These are phyloP conservation scores for Macaria notata DNA, from an alignment of 2,888 invertebrate species.

Conservation along the genomic window DNA sequence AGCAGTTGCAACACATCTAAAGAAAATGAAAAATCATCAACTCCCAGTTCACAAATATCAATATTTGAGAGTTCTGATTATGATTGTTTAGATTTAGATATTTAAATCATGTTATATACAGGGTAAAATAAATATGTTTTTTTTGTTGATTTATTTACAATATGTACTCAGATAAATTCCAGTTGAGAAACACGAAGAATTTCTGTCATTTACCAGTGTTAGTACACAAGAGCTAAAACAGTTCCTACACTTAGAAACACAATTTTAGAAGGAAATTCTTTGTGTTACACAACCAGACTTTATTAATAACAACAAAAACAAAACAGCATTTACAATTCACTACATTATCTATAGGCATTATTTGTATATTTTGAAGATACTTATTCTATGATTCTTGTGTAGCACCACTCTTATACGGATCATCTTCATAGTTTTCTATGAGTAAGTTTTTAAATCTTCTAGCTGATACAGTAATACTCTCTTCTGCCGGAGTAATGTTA, in stretches of 20 bases:
- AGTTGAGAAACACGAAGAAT: too few relatives aligned
- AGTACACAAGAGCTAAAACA: too few relatives aligned
- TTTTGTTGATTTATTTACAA: conserved; percentile 7
- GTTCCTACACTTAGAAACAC: too few relatives aligned
- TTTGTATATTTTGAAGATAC: too few relatives aligned
- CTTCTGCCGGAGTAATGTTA: conserved; percentile 75
- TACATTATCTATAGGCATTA: too few relatives aligned
- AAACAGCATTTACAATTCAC: too few relatives aligned
- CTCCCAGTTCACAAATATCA: conserved; percentile 65
- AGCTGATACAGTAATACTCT: conserved; percentile 82
- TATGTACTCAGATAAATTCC: background rate
- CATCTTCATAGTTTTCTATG: conserved; percentile 87
- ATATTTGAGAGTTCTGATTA: conserved; percentile 78
- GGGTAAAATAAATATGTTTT: background rate
- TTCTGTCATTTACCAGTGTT: too few relatives aligned
- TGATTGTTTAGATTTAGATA: conserved; percentile 74
- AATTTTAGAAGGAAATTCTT: too few relatives aligned
- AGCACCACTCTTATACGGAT: conserved; percentile 65
- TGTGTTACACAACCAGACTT: too few relatives aligned
- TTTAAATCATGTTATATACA: conserved; percentile 49
- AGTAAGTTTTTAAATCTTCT: conserved; percentile 86
- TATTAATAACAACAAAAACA: too few relatives aligned
- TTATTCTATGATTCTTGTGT: conserved; percentile 9
- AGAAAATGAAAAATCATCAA: conserved; percentile 22
- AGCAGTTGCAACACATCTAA: conserved; percentile 33